A percentile compares a stretch with the other conserved stretches of the same genome.
phyloP scores from a whole-genome alignment of 2,888 invertebrate species.

The Acanthosepion esculentum region DNA sequence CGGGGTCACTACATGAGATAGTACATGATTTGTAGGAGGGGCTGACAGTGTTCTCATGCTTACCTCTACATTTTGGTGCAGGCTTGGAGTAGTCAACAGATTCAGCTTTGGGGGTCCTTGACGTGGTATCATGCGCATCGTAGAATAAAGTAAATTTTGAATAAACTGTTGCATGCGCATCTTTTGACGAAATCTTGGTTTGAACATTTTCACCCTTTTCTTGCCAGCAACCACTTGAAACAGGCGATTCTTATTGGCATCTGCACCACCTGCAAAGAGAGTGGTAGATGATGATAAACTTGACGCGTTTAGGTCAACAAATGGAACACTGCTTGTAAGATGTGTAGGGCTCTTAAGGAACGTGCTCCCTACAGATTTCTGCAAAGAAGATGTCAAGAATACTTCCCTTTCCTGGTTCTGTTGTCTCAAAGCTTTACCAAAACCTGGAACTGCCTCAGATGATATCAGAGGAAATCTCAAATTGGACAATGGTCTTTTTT shows the following conservation, averaged over 20 bases:
- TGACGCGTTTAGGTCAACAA: not conserved
- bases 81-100: not conserved
- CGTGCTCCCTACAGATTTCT: not conserved
- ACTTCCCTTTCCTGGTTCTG: conserved; percentile 10
- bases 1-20: not conserved
- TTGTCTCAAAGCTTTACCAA: not conserved
- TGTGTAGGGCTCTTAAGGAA: not conserved
- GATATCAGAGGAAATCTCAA: not conserved
- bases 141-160: not conserved
- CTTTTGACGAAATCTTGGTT: not conserved
- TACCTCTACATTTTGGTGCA: not conserved
- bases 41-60: not conserved
- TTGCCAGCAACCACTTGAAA: not conserved
- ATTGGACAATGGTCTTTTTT: not conserved
- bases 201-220: not conserved
- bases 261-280: not conserved
- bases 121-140: not conserved
- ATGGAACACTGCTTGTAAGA: not conserved
- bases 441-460: not conserved
- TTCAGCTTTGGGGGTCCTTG: not conserved
- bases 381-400: not conserved
- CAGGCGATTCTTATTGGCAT: not conserved
- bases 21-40: not conserved
- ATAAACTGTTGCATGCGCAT: not conserved
- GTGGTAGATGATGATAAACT: not conserved